Base-by-base conservation (phyloP, 2,113 vertebrate genomes). In the Platichthys flesus region DNA sequence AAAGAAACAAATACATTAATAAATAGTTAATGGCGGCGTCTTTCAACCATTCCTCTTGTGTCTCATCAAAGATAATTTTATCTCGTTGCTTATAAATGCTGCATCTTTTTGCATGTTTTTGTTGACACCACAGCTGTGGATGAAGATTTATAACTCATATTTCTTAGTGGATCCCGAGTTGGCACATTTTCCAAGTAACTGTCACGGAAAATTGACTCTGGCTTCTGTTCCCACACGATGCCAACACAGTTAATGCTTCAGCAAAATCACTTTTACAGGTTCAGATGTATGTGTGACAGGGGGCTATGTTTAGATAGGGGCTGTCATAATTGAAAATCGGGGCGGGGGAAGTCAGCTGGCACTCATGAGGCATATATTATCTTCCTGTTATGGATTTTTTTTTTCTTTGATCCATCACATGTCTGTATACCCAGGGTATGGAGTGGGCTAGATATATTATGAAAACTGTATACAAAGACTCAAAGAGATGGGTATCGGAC, bases 21-120 rank as follows among this genome's bases (percentile, higher is more conserved):
- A 57, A 57, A 35, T 42, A 12, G 12, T 42, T 42, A 10, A 42
- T 42, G 12, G 40, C 40, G 12, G 10, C 3, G 35, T 66, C 40
- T 66, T 67, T 71, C 52, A 61, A 76, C 60, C 60, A n/a, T 35
- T 61, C 24, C 14, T 74, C n/a, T 21, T 56, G 31, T 35, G 60
- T 65, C 67, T 67, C 67, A 40, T 10, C 16, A 57, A 24, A 86
- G 64, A 79, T 61, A 56, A 45, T 18, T 59, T 37, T 76, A 3
- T 68, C 35, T 58, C 49, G 20, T 49, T 74, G 37, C 21, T 52
- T 59, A 13, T 71, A 28, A 60, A 37, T 55, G 52, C 21, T 24
- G 24, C 64, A 31, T 81, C 49, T 71, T 58, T 67, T 57, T 67
- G n/a, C 26, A 42, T 63, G 57, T 26, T 62, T 63, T 63, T 79